Evolutionary conservation across 2,888 invertebrate genomes (phyloP), one percentile per base, ranked within the genome.

Genomic region (Papilio gigon): DNA sequence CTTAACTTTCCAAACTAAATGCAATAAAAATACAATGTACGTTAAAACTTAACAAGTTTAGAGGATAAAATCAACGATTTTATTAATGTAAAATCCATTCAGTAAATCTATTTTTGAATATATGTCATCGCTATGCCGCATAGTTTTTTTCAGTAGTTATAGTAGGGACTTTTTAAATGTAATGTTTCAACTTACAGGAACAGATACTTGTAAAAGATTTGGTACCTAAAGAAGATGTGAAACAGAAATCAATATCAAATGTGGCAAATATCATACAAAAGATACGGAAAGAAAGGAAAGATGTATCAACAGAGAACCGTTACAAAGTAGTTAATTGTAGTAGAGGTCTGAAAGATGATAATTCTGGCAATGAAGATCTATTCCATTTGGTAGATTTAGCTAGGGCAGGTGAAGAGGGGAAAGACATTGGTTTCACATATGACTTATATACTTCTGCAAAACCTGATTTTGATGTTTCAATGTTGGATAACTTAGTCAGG

Each of bases 401-500:
- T 22, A 84, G 79, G 42, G 75, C 77, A 1, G 80, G 75, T 59
- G 84, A 86, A 67, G 80, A 78, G 14, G 79, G 82, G 63, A 75
- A 74, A 0, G 77, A 85, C 72, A 80, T 78, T 0, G 80, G 87
- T 66, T 91, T 88, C 78, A 88, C 86, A 3, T 92, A 91, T 73
- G 92, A 92, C 73, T 70, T 92, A 62, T 92, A 92, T 68, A 84
- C 86, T 5, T 81, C 88, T 4, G 83, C 85, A 1, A 87, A 85
- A 71, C 78, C 84, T 53, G 88, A 89, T 68, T 88, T 92, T 79
- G 88, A 90, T 79, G 83, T 89, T 30, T 82, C 84, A 8, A 87
- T 89, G 87, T 75, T 92, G 73, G 90, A 92, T 79, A 82, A 89
- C 73, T 75, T 90, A 69, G 82, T 90, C 4, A 84, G 90, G 92